Conservation (phyloP, 1,140 invertebrate genomes). For the Eueides isabella region DNA sequence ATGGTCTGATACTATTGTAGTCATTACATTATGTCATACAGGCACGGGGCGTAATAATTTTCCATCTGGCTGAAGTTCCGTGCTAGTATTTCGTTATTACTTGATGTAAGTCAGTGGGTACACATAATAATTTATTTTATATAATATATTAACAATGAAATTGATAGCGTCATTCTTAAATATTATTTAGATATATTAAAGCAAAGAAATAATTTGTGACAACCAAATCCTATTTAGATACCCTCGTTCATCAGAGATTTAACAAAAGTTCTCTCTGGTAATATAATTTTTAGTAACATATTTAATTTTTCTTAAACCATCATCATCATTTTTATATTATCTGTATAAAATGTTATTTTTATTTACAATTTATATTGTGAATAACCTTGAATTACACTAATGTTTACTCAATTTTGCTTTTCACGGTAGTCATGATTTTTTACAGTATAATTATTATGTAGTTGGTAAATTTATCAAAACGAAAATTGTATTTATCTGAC, state of each 20-base stretch:
- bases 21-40: constrained; percentile 56
- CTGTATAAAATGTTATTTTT: not conserved
- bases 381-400: not conserved
- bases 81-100: constrained; percentile 37
- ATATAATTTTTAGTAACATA: not conserved
- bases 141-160: not conserved
- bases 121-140: not conserved
- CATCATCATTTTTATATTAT: not conserved
- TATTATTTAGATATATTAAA: too few species aligned
- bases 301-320: not conserved
- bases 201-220: not conserved
- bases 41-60: constrained; percentile 56
- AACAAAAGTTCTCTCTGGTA: not conserved
- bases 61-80: constrained; percentile 49
- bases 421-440: not conserved
- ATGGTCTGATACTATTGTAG: constrained; percentile 36
- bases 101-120: constrained; percentile 44
- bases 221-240: not conserved
- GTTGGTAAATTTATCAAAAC: too few species aligned
- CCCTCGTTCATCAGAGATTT: not conserved
- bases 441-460: not conserved
- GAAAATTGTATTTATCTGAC: too few species aligned
- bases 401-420: not conserved
- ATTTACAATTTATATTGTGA: not conserved
- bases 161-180: too few species aligned